Percentiles rank a stretch among this genome's conserved stretches.
Conservation (phyloP, 2,113 vertebrate species). For the Calyptommatus sinebrachiatus region DNA sequence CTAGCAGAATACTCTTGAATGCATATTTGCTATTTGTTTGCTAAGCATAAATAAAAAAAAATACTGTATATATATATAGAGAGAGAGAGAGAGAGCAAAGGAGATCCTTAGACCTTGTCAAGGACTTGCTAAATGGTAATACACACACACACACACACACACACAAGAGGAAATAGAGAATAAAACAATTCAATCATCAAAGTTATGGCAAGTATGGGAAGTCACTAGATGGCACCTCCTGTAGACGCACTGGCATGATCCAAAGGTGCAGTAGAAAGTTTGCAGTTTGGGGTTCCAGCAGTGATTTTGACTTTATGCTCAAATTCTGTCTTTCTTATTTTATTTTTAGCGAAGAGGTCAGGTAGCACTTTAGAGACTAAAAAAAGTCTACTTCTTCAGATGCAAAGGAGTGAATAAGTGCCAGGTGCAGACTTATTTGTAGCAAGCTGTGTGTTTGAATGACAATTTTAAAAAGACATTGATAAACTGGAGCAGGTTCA, state of each 20-base stretch:
- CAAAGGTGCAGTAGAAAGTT: no score
- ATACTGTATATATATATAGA: no score
- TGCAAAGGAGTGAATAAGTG: no score
- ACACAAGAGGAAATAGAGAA: background rate
- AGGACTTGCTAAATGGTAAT: constrained; percentile 58
- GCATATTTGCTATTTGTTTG: constrained; percentile 50
- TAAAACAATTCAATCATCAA: background rate
- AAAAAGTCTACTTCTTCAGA: no score
- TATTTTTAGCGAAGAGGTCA: no score
- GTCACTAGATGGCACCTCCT: background rate
- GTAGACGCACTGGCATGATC: background rate
- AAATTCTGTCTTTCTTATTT: constrained; percentile 15
- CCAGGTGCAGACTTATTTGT: no score
- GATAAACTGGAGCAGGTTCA: no score
- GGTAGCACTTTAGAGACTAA: no score
- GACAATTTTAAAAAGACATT: no score
- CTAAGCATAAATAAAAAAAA: constrained; percentile 51
- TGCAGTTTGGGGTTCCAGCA: no score
- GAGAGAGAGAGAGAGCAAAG: constrained; percentile 1
- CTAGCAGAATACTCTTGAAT: constrained; percentile 37
- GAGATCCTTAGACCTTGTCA: constrained; percentile 46
- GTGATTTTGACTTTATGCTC: background rate
- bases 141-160: no score
- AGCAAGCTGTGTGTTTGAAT: no score
- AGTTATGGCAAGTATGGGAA: constrained; percentile 23